A percentile compares a stretch with the other conserved stretches of the same genome.
Evolutionary conservation across 2,797 vertebrate species (phyloP).

Genomic region (Sebastes cheni): DNA sequence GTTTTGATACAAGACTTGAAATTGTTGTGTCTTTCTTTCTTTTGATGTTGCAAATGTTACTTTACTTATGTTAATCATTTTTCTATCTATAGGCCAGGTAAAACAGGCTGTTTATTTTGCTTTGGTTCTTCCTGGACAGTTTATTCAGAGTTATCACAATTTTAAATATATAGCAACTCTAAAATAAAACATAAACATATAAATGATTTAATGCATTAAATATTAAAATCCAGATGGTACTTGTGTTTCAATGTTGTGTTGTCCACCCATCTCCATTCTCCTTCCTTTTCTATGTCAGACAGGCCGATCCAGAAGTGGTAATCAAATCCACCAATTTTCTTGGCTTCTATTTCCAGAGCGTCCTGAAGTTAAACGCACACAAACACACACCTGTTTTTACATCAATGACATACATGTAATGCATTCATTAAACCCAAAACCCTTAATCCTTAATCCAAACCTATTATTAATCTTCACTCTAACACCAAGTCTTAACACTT

Average conservation of each 20-base stretch:
- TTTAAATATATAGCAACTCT: not conserved
- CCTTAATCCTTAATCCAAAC: not conserved
- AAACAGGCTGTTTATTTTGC: not conserved
- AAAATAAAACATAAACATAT: not conserved
- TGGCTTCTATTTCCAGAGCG: slow-evolving; percentile 44
- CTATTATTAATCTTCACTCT: not conserved
- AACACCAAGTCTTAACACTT: not conserved
- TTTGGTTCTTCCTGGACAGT: not conserved
- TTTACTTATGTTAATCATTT: not conserved
- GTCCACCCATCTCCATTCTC: slow-evolving; percentile 79
- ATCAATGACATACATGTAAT: not conserved
- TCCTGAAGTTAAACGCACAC: slow-evolving; percentile 21
- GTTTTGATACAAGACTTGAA: not conserved
- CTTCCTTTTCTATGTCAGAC: slow-evolving; percentile 47
- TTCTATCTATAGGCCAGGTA: not conserved
- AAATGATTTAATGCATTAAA: not conserved
- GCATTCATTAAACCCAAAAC: not conserved
- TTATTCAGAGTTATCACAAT: not conserved
- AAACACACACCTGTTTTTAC: not conserved
- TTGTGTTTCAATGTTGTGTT: slow-evolving; percentile 68
- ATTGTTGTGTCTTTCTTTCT: not conserved
- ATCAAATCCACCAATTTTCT: slow-evolving; percentile 21
- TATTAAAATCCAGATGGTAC: slow-evolving; percentile 30
- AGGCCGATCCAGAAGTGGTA: slow-evolving; percentile 30
- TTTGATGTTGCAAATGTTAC: not conserved